These are phyloP conservation scores for Antheraea pernyi DNA, from an alignment of 1,140 invertebrate species.

Conservation along the genomic window DNA sequence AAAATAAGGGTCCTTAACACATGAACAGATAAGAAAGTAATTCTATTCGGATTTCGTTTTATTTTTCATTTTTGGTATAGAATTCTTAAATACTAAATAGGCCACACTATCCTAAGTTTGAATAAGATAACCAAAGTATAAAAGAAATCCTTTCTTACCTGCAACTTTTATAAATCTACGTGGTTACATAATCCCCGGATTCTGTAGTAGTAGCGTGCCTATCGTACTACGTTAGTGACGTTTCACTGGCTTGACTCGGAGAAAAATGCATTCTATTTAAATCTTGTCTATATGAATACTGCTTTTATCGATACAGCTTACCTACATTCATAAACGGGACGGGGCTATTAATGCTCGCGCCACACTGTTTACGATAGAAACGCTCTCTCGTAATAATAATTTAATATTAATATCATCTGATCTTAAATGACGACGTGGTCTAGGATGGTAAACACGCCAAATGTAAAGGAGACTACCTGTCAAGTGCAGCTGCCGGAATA, in stretches of 20 bases:
- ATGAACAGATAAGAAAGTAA: too few species aligned
- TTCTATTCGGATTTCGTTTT: too few species aligned
- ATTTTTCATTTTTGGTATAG: too few species aligned
- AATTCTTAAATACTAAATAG: too few species aligned
- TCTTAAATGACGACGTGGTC: too few species aligned
- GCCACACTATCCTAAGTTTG: too few species aligned
- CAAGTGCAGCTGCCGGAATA: too few species aligned
- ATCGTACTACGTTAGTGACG: conserved; percentile 7
- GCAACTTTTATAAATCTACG: background rate
- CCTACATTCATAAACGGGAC: background rate
- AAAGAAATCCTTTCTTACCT: background rate
- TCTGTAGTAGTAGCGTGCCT: background rate
- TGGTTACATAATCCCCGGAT: background rate
- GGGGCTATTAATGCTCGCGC: background rate
- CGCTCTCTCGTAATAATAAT: background rate
- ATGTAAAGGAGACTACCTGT: too few species aligned
- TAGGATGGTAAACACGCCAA: too few species aligned
- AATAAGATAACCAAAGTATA: too few species aligned
- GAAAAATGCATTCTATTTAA: conserved; percentile 24
- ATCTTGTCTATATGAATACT: conserved; percentile 16
- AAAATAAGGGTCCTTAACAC: too few species aligned
- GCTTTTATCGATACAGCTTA: conserved; percentile 18
- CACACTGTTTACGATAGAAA: background rate
- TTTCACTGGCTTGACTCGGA: conserved; percentile 5
- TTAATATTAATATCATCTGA: too few species aligned